Conservation (phyloP, 2,797 vertebrate species). For the Scyliorhinus canicula region DNA sequence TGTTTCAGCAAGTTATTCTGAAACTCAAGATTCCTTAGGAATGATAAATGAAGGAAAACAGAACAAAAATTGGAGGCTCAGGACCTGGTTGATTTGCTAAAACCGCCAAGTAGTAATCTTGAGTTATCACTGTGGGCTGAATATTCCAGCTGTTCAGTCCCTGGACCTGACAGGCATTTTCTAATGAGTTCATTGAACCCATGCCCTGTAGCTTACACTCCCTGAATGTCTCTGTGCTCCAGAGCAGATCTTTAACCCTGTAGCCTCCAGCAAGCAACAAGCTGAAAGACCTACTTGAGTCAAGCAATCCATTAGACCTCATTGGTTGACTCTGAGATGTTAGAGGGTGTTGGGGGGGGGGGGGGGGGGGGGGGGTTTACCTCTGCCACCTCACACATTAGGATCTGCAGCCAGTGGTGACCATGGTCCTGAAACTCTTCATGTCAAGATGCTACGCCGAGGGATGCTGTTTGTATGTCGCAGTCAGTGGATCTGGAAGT, state of each 20-base stretch:
- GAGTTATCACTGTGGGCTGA: not conserved
- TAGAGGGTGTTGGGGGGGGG: not conserved
- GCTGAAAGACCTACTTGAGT: not conserved
- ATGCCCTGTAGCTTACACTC: not conserved
- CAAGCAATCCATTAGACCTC: not conserved
- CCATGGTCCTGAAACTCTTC: not conserved
- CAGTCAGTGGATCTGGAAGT: too few species aligned
- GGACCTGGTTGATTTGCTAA: not conserved
- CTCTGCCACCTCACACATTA: not conserved
- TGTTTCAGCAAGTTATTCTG: not conserved
- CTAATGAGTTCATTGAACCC: not conserved
- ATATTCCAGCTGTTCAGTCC: not conserved
- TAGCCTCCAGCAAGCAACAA: not conserved
- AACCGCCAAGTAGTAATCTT: not conserved
- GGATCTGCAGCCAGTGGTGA: not conserved
- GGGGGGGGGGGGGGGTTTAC: not conserved
- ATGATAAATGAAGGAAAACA: not conserved
- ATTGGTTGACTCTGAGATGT: not conserved
- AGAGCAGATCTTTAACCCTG: not conserved
- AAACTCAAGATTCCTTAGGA: not conserved
- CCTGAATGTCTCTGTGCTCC: not conserved
- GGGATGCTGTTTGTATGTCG: not conserved
- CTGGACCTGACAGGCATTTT: not conserved
- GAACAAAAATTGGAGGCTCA: not conserved
- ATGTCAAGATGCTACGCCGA: not conserved